These are phyloP conservation scores for Propithecus perrieri DNA, from an alignment of 2,797 vertebrate genomes.

Conservation along the genomic window DNA sequence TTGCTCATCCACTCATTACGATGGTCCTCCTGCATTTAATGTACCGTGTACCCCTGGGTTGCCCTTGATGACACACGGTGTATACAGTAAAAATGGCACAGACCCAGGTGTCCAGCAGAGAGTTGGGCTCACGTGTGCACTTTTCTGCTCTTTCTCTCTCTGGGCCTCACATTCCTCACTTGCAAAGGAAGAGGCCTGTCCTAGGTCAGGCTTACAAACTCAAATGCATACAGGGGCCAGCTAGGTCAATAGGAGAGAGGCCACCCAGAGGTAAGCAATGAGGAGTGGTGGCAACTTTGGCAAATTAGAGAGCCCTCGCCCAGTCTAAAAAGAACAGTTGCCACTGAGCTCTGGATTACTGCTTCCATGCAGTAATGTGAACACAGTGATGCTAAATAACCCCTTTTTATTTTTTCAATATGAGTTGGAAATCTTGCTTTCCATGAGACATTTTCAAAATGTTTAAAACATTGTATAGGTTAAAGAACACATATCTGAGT, in stretches of 20 bases:
- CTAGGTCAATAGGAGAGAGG: background rate
- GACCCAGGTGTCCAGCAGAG: background rate
- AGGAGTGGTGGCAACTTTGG: background rate
- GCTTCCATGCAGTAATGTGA: background rate
- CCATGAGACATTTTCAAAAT: background rate
- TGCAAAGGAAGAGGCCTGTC: background rate
- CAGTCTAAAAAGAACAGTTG: background rate
- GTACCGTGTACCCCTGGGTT: background rate
- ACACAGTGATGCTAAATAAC: background rate
- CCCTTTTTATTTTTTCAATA: background rate
- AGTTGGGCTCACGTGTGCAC: background rate
- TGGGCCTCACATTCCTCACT: background rate
- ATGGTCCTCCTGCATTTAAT: background rate
- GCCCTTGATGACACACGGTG: background rate
- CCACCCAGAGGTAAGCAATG: background rate
- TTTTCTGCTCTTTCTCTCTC: background rate
- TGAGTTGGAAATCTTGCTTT: slow-evolving; percentile 2
- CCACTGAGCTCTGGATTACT: background rate
- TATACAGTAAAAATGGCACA: background rate
- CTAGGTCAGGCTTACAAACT: background rate
- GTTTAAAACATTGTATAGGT: background rate
- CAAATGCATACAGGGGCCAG: no score
- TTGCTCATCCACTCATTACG: background rate
- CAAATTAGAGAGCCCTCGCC: background rate
- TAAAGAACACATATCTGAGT: background rate